Evolutionary conservation across 2,888 invertebrate genomes (phyloP).

Genomic region (Candidula unifasciata): DNA sequence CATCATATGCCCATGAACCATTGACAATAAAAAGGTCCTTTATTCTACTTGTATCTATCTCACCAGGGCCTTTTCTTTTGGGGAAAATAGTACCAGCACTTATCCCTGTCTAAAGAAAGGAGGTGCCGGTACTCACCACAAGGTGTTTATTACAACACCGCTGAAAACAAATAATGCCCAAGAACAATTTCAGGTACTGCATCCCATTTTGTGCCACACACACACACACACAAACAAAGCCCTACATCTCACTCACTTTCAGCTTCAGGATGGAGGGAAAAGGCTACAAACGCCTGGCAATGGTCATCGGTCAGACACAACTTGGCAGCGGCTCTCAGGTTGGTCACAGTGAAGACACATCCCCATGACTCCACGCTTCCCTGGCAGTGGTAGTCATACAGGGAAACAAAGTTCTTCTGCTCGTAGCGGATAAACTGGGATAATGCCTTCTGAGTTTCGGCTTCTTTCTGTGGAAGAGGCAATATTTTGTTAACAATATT

Average conservation of each 20-base stretch:
- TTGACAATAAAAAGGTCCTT: too few species aligned
- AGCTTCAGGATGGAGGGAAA: constrained; percentile 65
- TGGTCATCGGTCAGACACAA: constrained; percentile 60
- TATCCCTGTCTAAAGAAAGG: too few species aligned
- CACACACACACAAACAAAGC: not conserved
- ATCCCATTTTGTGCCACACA: too few species aligned
- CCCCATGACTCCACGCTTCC: constrained; percentile 70
- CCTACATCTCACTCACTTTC: constrained; percentile 49
- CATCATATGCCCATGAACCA: too few species aligned
- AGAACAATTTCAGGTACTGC: too few species aligned
- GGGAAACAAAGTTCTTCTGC: constrained; percentile 63
- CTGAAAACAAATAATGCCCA: too few species aligned
- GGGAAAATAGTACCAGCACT: too few species aligned
- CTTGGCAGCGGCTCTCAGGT: constrained; percentile 61
- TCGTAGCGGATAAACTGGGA: constrained; percentile 55
- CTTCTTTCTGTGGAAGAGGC: not conserved
- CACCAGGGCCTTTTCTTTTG: too few species aligned
- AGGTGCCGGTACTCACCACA: too few species aligned
- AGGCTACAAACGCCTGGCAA: constrained; percentile 69
- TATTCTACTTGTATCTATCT: too few species aligned
- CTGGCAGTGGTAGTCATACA: constrained; percentile 67
- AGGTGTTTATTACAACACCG: too few species aligned
- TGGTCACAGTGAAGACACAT: constrained; percentile 66
- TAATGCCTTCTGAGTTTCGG: not conserved
- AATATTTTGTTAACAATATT: too few species aligned